Evolutionary conservation across 2,797 vertebrate genomes (phyloP).

Genomic region (Channa striata): DNA sequence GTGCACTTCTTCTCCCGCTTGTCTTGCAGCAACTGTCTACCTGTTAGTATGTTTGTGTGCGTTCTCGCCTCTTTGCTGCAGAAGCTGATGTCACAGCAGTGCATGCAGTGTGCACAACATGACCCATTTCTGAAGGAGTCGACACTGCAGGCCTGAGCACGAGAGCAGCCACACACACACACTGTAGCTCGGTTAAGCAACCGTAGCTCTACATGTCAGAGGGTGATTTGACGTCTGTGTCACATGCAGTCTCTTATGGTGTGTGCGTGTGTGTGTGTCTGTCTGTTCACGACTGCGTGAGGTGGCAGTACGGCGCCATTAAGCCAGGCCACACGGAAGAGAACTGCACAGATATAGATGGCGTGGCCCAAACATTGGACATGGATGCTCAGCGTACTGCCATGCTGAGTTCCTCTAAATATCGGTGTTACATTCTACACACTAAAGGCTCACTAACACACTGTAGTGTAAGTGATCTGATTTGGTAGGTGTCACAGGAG

Average conservation of each 20-base stretch:
- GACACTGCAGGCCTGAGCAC: conserved; percentile 6
- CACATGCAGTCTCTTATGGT: not conserved
- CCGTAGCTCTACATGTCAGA: conserved; percentile 20
- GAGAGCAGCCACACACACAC: conserved; percentile 6
- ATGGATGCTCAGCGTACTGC: not conserved
- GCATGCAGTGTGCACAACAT: conserved; percentile 18
- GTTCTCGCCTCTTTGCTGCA: conserved; percentile 12
- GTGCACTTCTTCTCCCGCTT: not conserved
- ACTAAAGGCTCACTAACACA: conserved; percentile 18
- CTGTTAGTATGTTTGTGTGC: not conserved
- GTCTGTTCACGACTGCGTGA: not conserved
- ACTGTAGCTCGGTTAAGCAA: conserved; percentile 13
- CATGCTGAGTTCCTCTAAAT: conserved; percentile 18
- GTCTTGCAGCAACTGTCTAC: not conserved
- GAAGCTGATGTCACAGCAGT: conserved; percentile 23
- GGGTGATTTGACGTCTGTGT: conserved; percentile 8
- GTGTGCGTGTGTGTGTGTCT: conserved; percentile 8
- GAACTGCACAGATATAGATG: not conserved
- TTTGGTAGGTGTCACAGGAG: conserved; percentile 9
- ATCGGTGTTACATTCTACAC: not conserved
- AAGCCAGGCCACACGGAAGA: conserved; percentile 9
- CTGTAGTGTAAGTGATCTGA: conserved; percentile 21
- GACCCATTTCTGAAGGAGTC: conserved; percentile 35
- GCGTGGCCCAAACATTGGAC: not conserved
- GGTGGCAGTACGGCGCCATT: not conserved